Evolutionary conservation across 1,140 invertebrate species (phyloP), one percentile per base, ranked within the genome.

Genomic region (Helicoverpa armigera): DNA sequence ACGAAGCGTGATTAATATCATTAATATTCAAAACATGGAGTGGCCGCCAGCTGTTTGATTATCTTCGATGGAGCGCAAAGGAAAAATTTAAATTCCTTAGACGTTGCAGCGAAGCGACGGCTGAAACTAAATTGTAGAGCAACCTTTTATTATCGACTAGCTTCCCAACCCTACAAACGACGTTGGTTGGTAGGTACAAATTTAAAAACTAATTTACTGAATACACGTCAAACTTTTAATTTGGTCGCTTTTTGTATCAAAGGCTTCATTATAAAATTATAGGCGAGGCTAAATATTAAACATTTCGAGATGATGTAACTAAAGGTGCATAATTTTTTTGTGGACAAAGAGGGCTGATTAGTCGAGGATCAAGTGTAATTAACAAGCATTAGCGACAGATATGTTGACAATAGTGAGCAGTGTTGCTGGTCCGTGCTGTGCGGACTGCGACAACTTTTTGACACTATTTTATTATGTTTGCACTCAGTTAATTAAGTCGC

Each of bases 401-500:
- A 14, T 31, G 50, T 72, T 54, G 4, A 35, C 53, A 54, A 13
- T 23, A 54, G 51, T 10, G 13, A 16, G 51, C 12, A 72, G 69
- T 31, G 18, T 16, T 58, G 14, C 18, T n/a, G 18, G 60, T 51
- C 12, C 13, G 43, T 18, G 12, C 9, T 54, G 18, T 5, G 16
- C 58, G 11, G 18, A 61, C 76, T 72, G 65, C 80, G 82, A 80
- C 73, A 79, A 82, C 80, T 83, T 81, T 82, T 78, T 60, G 78
- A 82, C 77, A 85, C 79, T 84, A 82, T 84, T 84, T 80, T 80
- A 83, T 86, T 63, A 83, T 88, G 79, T 89, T 90, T 87, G 85
- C 83, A 81, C 58, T 79, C 56, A 89, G 83, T 90, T 91, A 90
- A 92, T 92, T 91, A 92, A 92, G 86, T 90, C 80, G 79, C 88